Evolutionary conservation across 2,113 vertebrate species (phyloP).

Genomic region (Pachycephala philippinensis): DNA sequence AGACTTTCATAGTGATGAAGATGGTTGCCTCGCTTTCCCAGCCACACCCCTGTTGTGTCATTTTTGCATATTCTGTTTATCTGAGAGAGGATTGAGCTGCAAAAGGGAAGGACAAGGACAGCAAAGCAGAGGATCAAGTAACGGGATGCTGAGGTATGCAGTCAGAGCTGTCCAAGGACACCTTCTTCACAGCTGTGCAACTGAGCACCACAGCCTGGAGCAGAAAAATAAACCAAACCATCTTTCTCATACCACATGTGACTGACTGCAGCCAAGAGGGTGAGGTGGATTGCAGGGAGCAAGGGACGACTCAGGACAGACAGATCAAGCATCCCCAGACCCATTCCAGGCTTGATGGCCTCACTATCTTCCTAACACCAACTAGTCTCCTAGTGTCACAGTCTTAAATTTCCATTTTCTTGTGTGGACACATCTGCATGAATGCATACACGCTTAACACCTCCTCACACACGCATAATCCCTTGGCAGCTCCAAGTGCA

Average conservation of each 20-base stretch:
- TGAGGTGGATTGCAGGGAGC: neutral
- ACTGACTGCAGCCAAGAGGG: neutral
- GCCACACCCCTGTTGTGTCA: neutral
- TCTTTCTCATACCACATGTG: neutral
- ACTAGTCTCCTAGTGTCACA: neutral
- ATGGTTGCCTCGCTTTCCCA: neutral
- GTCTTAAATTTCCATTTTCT: neutral
- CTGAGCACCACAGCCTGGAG: neutral
- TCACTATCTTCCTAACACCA: neutral
- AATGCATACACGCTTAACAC: neutral
- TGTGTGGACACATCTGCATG: no score
- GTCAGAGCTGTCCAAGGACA: neutral
- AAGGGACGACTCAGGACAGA: neutral
- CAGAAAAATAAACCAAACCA: neutral
- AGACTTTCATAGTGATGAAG: neutral
- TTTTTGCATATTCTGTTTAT: neutral
- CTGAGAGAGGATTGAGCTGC: neutral
- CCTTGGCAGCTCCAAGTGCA: neutral
- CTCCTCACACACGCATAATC: rapidly evolving
- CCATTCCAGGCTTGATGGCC: neutral
- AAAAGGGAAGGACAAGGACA: neutral
- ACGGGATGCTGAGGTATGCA: neutral
- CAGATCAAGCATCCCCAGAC: neutral
- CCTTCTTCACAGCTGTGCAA: neutral
- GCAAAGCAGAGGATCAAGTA: neutral